phyloP scores from a whole-genome alignment of 2,113 vertebrate genomes.

The Triplophysa rosa region DNA sequence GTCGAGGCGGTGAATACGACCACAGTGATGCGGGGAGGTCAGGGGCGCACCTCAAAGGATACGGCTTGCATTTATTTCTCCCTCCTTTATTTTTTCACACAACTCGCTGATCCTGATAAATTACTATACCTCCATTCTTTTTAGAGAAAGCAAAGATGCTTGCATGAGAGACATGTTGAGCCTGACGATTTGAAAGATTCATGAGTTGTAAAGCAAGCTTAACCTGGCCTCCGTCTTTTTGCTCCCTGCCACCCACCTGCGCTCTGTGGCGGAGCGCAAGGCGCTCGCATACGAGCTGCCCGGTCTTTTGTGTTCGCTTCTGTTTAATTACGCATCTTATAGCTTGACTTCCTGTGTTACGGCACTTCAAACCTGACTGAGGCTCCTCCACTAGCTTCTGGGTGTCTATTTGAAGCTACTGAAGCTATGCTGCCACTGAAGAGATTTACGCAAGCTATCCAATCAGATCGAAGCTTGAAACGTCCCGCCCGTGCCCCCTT shows the following conservation, averaged over 20 bases:
- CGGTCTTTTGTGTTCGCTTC: slow-evolving; percentile 51
- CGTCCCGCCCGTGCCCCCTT: slow-evolving; percentile 11
- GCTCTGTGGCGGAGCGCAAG: slow-evolving; percentile 23
- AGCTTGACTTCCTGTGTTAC: slow-evolving; percentile 46
- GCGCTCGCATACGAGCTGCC: slow-evolving; percentile 28
- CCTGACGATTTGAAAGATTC: slow-evolving; percentile 56
- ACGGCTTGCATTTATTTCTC: slow-evolving; percentile 60
- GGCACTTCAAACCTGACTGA: slow-evolving; percentile 15
- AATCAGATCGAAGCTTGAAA: slow-evolving; percentile 15
- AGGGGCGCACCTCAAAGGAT: slow-evolving; percentile 62
- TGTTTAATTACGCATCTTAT: slow-evolving; percentile 61
- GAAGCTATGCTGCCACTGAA: neutral
- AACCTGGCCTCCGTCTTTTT: slow-evolving; percentile 44
- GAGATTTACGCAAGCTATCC: slow-evolving; percentile 28
- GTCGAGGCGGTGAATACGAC: slow-evolving; percentile 60
- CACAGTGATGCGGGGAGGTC: slow-evolving; percentile 63
- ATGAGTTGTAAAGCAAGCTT: slow-evolving; percentile 59
- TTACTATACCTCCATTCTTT: slow-evolving; percentile 44
- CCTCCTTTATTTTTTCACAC: slow-evolving; percentile 44
- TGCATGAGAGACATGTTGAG: slow-evolving; percentile 34
- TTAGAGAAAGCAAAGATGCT: neutral
- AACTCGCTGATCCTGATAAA: slow-evolving; percentile 52
- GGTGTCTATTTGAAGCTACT: neutral
- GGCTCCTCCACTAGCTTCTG: neutral
- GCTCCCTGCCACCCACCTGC: slow-evolving; percentile 25